These are phyloP conservation scores for Oligia fasciuncula DNA, from an alignment of 2,888 invertebrate species.

Conservation along the genomic window DNA sequence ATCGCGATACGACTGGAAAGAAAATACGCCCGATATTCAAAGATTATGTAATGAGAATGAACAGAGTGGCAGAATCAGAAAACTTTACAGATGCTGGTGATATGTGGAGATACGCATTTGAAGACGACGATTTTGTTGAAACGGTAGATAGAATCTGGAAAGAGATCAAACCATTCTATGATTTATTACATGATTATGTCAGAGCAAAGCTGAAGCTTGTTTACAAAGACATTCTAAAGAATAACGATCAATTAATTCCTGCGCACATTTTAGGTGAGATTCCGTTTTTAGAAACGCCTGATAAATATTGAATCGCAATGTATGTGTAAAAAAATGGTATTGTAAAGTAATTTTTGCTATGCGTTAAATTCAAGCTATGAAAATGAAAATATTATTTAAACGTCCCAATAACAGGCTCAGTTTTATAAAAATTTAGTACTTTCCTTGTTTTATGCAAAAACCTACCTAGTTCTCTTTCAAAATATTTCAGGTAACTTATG, in stretches of 20 bases:
- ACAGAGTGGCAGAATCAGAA: slow-evolving; percentile 90
- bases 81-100: slow-evolving; percentile 86
- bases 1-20: slow-evolving; percentile 91
- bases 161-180: slow-evolving; percentile 91
- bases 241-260: slow-evolving; percentile 90
- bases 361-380: not conserved
- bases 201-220: slow-evolving; percentile 87
- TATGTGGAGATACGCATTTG: slow-evolving; percentile 86
- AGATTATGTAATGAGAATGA: slow-evolving; percentile 91
- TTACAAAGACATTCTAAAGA: slow-evolving; percentile 86
- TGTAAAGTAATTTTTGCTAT: not conserved
- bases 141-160: slow-evolving; percentile 89
- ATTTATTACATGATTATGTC: slow-evolving; percentile 91
- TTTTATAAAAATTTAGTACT: not conserved
- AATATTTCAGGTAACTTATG: slow-evolving; percentile 90
- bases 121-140: slow-evolving; percentile 81
- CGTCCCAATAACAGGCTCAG: too few species aligned
- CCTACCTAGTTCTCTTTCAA: not conserved
- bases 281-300: slow-evolving; percentile 22
- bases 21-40: slow-evolving; percentile 90
- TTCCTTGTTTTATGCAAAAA: not conserved
- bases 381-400: not conserved
- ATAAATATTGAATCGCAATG: slow-evolving; percentile 21
- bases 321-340: not conserved
- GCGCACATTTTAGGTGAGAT: slow-evolving; percentile 92